A percentile compares a stretch with the other conserved stretches of the same genome.
phyloP scores from a whole-genome alignment of 2,888 invertebrate genomes.

The Amphipyra berbera region DNA sequence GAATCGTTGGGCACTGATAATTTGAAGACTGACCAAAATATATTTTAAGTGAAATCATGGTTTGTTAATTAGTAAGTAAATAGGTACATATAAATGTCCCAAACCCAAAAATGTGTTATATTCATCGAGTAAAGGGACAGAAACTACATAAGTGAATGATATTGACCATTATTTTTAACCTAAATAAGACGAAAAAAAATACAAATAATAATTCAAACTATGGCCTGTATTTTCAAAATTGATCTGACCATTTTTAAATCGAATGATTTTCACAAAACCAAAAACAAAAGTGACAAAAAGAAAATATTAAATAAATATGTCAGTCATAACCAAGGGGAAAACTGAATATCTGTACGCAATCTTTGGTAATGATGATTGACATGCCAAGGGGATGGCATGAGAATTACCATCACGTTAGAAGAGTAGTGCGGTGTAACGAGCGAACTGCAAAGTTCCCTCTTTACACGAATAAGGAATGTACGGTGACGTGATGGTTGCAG shows the following conservation, averaged over 20 bases:
- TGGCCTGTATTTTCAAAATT: no score
- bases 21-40: conserved; percentile 57
- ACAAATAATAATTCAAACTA: no score
- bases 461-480: conserved; percentile 72
- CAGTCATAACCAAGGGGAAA: conserved; percentile 82
- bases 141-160: not conserved
- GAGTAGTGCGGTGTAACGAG: conserved; percentile 75
- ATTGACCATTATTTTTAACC: not conserved
- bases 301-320: conserved; percentile 54
- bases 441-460: conserved; percentile 81
- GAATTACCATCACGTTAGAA: conserved; percentile 66
- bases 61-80: not conserved
- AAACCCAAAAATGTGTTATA: not conserved
- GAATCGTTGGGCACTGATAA: conserved; percentile 47
- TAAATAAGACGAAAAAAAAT: no score
- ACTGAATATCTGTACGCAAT: conserved; percentile 87
- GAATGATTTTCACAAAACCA: not conserved
- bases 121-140: not conserved
- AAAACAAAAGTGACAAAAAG: conserved; percentile 2
- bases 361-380: conserved; percentile 77
- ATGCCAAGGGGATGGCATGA: conserved; percentile 73
- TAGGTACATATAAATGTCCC: not conserved
- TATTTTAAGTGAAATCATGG: not conserved
- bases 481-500: conserved; percentile 75
- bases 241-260: no score